phyloP scores from a whole-genome alignment of 1,140 invertebrate genomes.

The Drosophila neocordata region DNA sequence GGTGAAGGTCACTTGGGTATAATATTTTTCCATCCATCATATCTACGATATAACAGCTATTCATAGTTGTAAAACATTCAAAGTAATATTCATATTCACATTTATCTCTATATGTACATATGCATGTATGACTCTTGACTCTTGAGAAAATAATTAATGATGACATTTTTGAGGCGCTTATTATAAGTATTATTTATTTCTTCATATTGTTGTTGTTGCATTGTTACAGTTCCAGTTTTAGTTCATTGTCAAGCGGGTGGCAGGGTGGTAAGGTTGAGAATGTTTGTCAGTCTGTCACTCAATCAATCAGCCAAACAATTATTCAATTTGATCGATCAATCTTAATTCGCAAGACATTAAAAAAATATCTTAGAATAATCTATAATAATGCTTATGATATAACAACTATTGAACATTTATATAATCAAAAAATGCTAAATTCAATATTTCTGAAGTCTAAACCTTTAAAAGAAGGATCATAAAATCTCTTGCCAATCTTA shows the following conservation, averaged over 20 bases:
- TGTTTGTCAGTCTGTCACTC: conserved; percentile 6
- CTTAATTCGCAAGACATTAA: not conserved
- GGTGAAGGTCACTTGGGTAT: conserved; percentile 54
- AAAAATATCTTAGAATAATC: not conserved
- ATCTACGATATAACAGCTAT: conserved; percentile 11
- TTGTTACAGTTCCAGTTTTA: conserved; percentile 6
- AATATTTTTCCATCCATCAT: conserved; percentile 39
- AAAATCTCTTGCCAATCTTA: not conserved
- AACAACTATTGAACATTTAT: not conserved
- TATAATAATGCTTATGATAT: not conserved
- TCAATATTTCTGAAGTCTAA: no score
- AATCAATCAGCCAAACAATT: conserved; percentile 16
- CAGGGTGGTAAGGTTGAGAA: not conserved
- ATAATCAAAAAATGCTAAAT: conserved; percentile 1
- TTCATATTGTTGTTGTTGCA: conserved; percentile 24
- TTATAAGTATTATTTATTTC: conserved; percentile 64
- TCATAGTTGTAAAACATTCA: conserved; percentile 22
- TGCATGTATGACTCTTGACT: not conserved
- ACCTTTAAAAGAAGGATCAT: no score
- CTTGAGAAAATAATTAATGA: conserved; percentile 64
- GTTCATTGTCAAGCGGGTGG: not conserved
- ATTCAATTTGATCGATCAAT: conserved; percentile 13
- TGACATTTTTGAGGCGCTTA: conserved; percentile 58
- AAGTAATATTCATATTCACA: conserved; percentile 2
- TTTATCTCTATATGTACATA: not conserved